Conservation (phyloP, 2,113 vertebrate species). For the Typhlomys cinereus region DNA sequence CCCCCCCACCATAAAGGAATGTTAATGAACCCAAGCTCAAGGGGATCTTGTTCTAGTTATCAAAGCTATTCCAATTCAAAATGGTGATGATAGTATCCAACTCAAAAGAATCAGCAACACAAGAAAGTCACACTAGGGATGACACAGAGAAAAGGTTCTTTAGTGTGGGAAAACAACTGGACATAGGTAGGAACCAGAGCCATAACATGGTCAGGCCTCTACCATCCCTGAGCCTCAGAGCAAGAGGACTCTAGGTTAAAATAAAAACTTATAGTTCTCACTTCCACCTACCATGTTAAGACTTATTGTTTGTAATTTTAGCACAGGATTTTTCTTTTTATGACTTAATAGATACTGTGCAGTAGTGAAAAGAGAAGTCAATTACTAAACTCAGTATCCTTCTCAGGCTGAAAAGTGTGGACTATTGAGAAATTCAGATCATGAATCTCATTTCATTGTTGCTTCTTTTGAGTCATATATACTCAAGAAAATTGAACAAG, state of each 20-base stretch:
- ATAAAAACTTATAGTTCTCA: background rate
- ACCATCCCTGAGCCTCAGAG: background rate
- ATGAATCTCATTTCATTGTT: background rate
- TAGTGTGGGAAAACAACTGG: background rate
- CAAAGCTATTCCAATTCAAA: too few species aligned
- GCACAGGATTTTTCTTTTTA: too few species aligned
- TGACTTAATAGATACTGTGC: background rate
- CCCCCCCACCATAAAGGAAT: too few species aligned
- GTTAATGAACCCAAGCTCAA: too few species aligned
- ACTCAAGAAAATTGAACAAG: background rate
- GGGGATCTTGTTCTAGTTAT: too few species aligned
- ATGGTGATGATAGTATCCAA: too few species aligned
- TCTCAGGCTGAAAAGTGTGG: background rate
- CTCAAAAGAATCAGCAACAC: too few species aligned
- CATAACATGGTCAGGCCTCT: background rate
- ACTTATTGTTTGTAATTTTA: background rate
- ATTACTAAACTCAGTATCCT: background rate
- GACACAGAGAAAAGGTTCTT: too few species aligned
- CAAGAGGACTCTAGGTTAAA: background rate
- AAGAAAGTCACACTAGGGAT: too few species aligned
- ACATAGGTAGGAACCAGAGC: background rate
- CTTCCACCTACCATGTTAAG: background rate
- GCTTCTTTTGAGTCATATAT: too few species aligned
- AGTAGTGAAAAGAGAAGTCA: background rate
- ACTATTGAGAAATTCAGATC: background rate